A percentile compares a stretch with the other conserved stretches of the same genome.
phyloP scores from a whole-genome alignment of 2,113 vertebrate genomes.

The Brachypteracias leptosomus region DNA sequence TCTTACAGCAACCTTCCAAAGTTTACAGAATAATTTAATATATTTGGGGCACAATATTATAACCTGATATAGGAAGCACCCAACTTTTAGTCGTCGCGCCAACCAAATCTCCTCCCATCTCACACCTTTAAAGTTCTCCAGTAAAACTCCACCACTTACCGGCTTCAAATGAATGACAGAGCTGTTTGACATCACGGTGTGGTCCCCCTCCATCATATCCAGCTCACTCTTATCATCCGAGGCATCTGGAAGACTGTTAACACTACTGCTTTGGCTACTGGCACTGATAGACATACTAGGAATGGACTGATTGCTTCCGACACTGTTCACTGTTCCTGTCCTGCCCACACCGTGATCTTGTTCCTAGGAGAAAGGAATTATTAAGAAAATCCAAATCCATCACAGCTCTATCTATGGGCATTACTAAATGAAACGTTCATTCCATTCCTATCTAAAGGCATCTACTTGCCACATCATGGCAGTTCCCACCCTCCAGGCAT shows the following conservation, averaged over 20 bases:
- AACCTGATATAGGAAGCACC: neutral
- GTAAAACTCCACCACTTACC: slow-evolving; percentile 71
- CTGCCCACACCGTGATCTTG: slow-evolving; percentile 88
- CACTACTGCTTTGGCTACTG: slow-evolving; percentile 99
- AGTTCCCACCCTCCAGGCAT: slow-evolving; percentile 36
- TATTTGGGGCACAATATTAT: neutral
- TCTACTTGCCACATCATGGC: neutral
- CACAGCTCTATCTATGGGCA: neutral
- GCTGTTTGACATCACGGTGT: slow-evolving; percentile 98
- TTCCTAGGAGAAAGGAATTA: slow-evolving; percentile 78
- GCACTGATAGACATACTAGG: slow-evolving; percentile 99
- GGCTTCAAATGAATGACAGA: slow-evolving; percentile 96
- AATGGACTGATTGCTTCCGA: slow-evolving; percentile 99
- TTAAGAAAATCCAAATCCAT: neutral
- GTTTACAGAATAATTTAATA: neutral
- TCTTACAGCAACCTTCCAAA: neutral
- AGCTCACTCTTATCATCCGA: slow-evolving; percentile 95
- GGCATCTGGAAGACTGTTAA: slow-evolving; percentile 95
- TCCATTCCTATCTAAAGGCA: neutral
- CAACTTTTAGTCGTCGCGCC: neutral
- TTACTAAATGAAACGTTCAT: neutral
- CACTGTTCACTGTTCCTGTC: slow-evolving; percentile 96
- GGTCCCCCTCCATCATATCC: slow-evolving; percentile 94
- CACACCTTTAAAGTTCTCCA: neutral
- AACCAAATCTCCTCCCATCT: neutral